Evolutionary conservation across 2,797 vertebrate genomes (phyloP).

Genomic region (Acanthurus leucopareius): DNA sequence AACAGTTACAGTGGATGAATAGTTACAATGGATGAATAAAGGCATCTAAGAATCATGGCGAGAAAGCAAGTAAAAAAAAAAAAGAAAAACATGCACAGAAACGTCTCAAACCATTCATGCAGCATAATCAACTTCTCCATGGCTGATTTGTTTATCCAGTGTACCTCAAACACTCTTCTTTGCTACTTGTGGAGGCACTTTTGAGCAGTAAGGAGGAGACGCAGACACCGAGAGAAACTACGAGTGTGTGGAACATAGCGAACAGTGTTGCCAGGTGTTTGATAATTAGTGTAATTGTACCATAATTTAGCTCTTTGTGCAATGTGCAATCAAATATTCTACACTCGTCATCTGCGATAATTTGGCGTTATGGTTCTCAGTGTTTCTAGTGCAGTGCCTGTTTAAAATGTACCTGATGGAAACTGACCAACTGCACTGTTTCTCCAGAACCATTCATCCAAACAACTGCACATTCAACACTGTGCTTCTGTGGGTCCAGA

Average conservation of each 20-base stretch:
- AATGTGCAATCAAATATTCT: too few species aligned
- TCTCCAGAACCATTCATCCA: too few species aligned
- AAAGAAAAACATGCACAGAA: background rate
- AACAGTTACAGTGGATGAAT: background rate
- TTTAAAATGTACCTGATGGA: too few species aligned
- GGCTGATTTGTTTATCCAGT: background rate
- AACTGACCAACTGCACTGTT: too few species aligned
- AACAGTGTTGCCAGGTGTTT: too few species aligned
- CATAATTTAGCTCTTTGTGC: too few species aligned
- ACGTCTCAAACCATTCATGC: background rate
- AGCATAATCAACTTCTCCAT: background rate
- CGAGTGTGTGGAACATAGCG: background rate
- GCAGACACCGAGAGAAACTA: background rate
- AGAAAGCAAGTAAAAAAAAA: background rate
- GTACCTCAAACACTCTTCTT: background rate
- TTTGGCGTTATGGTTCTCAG: too few species aligned
- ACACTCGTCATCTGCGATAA: too few species aligned
- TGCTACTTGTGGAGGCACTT: background rate
- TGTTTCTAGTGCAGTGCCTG: too few species aligned
- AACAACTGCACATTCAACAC: too few species aligned
- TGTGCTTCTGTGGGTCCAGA: too few species aligned
- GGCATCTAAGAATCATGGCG: background rate
- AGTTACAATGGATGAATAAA: constrained; percentile 11
- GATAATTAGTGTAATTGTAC: too few species aligned
- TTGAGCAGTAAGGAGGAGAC: background rate